Conservation (phyloP, 2,888 invertebrate genomes). For the Pseudanteris insignis region DNA sequence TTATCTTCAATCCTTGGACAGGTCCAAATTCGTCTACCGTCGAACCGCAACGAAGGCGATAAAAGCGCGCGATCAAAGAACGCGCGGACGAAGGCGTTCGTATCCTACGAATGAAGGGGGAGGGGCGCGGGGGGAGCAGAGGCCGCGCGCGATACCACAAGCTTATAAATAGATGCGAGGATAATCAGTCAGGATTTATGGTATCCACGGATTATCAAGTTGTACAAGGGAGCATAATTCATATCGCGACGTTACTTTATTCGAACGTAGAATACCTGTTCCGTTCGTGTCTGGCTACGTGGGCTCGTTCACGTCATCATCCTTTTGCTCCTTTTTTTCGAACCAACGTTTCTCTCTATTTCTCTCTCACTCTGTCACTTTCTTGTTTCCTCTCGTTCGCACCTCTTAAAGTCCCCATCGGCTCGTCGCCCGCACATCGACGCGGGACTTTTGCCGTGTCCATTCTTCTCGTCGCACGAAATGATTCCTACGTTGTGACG, state of each 20-base stretch:
- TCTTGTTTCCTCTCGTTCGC: constrained; percentile 11
- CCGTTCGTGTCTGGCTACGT: constrained; percentile 49
- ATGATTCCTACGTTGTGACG: constrained; percentile 33
- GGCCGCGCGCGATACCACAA: constrained; percentile 45
- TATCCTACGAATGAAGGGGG: constrained; percentile 5
- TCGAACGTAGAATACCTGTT: constrained; percentile 64
- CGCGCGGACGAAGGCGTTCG: constrained; percentile 2
- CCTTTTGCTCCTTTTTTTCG: constrained; percentile 36
- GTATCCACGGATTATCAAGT: constrained; percentile 67
- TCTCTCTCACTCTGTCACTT: too few relatives aligned
- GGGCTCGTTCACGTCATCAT: constrained; percentile 41
- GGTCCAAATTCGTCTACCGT: constrained; percentile 26
- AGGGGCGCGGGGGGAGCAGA: constrained; percentile 32
- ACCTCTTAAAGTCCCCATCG: neutral
- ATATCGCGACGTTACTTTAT: constrained; percentile 65
- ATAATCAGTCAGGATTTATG: constrained; percentile 67
- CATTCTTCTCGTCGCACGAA: constrained; percentile 4
- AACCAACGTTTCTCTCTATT: too few relatives aligned
- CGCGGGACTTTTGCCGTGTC: neutral
- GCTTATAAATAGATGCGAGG: constrained; percentile 66
- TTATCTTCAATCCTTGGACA: constrained; percentile 27
- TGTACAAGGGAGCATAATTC: constrained; percentile 66
- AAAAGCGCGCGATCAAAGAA: constrained; percentile 34
- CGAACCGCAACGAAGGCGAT: constrained; percentile 29
- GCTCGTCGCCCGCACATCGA: neutral